phyloP scores from a whole-genome alignment of 2,113 vertebrate genomes.

The Rhea americana region DNA sequence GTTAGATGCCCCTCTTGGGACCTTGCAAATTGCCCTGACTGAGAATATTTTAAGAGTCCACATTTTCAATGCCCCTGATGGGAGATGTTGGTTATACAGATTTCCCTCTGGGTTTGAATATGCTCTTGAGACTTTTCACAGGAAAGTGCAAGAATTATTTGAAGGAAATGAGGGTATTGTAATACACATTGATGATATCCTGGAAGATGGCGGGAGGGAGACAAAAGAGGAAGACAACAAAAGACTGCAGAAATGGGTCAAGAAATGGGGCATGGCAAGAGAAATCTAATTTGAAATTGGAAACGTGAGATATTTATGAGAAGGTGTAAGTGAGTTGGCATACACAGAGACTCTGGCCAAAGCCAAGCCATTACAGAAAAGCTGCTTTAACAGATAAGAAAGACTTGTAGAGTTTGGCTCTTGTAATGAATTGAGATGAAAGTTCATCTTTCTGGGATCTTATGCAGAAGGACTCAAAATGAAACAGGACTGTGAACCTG shows the following conservation, averaged over 20 bases:
- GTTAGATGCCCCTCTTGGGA: background rate
- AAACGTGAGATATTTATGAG: background rate
- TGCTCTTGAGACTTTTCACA: background rate
- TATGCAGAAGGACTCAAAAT: background rate
- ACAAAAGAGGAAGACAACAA: background rate
- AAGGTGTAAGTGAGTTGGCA: background rate
- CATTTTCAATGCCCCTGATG: background rate
- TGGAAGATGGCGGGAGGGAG: background rate
- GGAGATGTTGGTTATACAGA: background rate
- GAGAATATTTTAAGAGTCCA: background rate
- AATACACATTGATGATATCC: background rate
- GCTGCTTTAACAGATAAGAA: background rate
- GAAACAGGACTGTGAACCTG: background rate
- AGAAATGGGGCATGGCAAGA: background rate
- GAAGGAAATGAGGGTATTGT: background rate
- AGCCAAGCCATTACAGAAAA: background rate
- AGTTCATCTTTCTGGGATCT: background rate
- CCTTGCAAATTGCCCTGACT: background rate
- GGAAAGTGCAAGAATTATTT: background rate
- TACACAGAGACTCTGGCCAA: background rate
- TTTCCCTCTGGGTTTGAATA: background rate
- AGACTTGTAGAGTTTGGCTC: background rate
- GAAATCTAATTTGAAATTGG: background rate
- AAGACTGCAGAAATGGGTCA: background rate
- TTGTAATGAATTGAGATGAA: background rate